A percentile compares a stretch with the other conserved stretches of the same genome.
These are phyloP conservation scores for Diaperis boleti DNA, from an alignment of 2,888 invertebrate species.

Conservation along the genomic window DNA sequence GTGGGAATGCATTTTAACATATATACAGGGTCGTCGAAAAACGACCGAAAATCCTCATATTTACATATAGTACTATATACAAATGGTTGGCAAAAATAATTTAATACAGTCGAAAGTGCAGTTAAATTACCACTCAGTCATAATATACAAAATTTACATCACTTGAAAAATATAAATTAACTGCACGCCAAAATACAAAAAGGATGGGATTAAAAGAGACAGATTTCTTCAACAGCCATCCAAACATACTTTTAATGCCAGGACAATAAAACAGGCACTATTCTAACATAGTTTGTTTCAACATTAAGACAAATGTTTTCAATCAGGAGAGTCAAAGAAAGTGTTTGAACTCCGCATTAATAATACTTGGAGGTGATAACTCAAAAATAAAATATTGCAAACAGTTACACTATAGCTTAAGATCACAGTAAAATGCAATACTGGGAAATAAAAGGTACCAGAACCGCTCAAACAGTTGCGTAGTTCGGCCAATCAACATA, in stretches of 20 bases:
- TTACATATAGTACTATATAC: slow-evolving; percentile 51
- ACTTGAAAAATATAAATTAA: slow-evolving; percentile 21
- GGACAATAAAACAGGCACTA: slow-evolving; percentile 34
- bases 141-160: slow-evolving; percentile 24
- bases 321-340: slow-evolving; percentile 5
- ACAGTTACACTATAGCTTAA: slow-evolving; percentile 29
- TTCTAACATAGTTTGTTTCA: slow-evolving; percentile 33
- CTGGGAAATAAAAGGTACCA: slow-evolving; percentile 26
- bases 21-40: slow-evolving; percentile 56
- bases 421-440: slow-evolving; percentile 44
- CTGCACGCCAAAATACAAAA: slow-evolving; percentile 32
- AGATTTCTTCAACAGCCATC: slow-evolving; percentile 4
- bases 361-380: slow-evolving; percentile 15
- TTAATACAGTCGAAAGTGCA: slow-evolving; percentile 37
- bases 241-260: background rate
- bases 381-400: slow-evolving; percentile 24
- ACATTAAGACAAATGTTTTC: slow-evolving; percentile 29
- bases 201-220: slow-evolving; percentile 6
- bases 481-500: slow-evolving; percentile 10
- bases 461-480: slow-evolving; percentile 1
- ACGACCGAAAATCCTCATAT: slow-evolving; percentile 49
- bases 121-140: slow-evolving; percentile 33
- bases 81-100: slow-evolving; percentile 44
- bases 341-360: slow-evolving; percentile 14
- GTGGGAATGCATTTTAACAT: slow-evolving; percentile 63